Evolutionary conservation across 2,113 vertebrate genomes (phyloP).

Genomic region (Ardeotis arabs): DNA sequence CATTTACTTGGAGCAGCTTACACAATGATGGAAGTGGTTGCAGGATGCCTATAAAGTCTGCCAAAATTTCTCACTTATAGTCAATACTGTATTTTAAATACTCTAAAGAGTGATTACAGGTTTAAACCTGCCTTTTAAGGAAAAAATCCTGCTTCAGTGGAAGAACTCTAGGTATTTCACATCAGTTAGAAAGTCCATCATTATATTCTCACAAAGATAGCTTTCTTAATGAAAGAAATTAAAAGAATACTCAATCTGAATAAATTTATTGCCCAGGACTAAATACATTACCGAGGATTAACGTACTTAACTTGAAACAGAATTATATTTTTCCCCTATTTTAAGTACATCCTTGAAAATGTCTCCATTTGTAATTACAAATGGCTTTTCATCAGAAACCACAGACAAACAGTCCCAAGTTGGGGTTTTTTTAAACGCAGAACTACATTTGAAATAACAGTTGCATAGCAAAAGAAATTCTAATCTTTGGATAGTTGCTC

Average conservation of each 20-base stretch:
- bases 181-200: conserved; percentile 46
- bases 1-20: not conserved
- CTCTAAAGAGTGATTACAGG: conserved; percentile 3
- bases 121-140: conserved; percentile 41
- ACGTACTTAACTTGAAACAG: conserved; percentile 24
- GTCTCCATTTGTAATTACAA: not conserved
- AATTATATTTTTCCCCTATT: not conserved
- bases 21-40: not conserved
- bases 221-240: conserved; percentile 47
- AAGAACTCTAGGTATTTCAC: conserved; percentile 32
- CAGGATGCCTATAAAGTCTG: not conserved
- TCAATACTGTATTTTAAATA: conserved; percentile 31
- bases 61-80: conserved; percentile 10
- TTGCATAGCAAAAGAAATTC: not conserved
- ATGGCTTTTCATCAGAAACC: not conserved
- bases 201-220: not conserved
- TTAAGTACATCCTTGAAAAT: not conserved
- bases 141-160: conserved; percentile 12
- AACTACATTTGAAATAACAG: not conserved
- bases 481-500: not conserved
- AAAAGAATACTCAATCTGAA: not conserved
- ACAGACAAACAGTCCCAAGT: not conserved
- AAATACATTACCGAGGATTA: not conserved
- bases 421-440: not conserved
- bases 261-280: conserved; percentile 5